These are phyloP conservation scores for Ormyrus rosae DNA, from an alignment of 2,888 invertebrate species.

Conservation along the genomic window DNA sequence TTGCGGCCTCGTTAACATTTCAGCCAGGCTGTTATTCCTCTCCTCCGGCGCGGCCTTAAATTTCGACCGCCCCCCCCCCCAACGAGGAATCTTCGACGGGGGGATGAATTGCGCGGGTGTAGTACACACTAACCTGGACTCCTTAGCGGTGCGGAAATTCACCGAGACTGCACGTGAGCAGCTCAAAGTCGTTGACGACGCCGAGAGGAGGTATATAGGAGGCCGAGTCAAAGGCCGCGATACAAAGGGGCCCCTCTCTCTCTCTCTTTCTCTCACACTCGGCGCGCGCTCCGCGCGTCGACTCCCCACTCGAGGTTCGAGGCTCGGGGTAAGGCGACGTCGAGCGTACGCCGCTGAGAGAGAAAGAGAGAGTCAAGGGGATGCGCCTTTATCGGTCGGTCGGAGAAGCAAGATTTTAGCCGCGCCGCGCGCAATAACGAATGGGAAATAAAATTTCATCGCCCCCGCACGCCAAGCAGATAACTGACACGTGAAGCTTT, in stretches of 20 bases:
- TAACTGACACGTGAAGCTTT: background rate
- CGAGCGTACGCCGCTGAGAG: background rate
- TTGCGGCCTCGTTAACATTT: too few species aligned
- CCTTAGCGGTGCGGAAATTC: background rate
- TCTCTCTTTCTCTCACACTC: background rate
- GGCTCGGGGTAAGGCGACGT: background rate
- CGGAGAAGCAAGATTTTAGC: too few species aligned
- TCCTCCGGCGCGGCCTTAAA: too few species aligned
- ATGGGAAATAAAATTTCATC: background rate
- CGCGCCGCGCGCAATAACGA: background rate
- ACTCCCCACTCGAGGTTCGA: background rate
- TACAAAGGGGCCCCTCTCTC: constrained; percentile 17
- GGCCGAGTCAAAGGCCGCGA: constrained; percentile 39
- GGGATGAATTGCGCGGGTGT: too few species aligned
- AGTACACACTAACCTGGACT: too few species aligned
- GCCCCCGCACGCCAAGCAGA: background rate
- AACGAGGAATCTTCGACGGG: too few species aligned
- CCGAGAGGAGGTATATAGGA: background rate
- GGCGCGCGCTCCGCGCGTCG: background rate
- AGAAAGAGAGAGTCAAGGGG: too few species aligned
- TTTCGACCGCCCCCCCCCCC: too few species aligned
- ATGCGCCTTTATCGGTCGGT: too few species aligned
- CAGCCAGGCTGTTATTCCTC: too few species aligned
- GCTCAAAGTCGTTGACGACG: constrained; percentile 32
- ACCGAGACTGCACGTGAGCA: background rate